phyloP scores from a whole-genome alignment of 2,888 invertebrate genomes.

The Hoplodrina ambigua region DNA sequence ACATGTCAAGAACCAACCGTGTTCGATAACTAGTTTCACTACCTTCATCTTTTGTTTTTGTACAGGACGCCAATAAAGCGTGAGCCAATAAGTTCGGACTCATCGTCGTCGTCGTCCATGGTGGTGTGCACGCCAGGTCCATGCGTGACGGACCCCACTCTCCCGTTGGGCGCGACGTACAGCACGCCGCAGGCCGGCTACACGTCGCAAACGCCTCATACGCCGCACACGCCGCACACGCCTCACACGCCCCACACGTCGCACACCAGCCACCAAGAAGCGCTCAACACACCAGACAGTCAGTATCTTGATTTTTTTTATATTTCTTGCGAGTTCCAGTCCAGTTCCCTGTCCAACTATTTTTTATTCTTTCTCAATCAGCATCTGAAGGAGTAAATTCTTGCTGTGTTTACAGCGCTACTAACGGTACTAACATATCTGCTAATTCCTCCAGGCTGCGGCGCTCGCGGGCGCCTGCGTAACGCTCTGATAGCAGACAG shows the following conservation, averaged over 20 bases:
- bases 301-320: conserved; percentile 28
- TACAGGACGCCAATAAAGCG: conserved; percentile 85
- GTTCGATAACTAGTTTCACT: too few relatives aligned
- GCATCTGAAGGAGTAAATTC: not conserved
- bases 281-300: conserved; percentile 77
- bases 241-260: conserved; percentile 23
- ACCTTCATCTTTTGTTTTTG: not conserved
- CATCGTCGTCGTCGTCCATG: conserved; percentile 59
- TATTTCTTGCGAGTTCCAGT: not conserved
- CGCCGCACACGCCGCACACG: conserved; percentile 29
- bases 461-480: conserved; percentile 88
- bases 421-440: too few relatives aligned
- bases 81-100: conserved; percentile 70
- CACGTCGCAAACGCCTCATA: conserved; percentile 31
- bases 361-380: not conserved
- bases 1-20: too few relatives aligned
- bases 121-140: conserved; percentile 74
- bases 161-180: conserved; percentile 71
- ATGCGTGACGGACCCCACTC: conserved; percentile 86
- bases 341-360: too few relatives aligned
- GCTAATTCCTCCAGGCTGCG: conserved; percentile 65
- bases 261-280: conserved; percentile 44
- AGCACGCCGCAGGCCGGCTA: conserved; percentile 33
- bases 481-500: conserved; percentile 94
- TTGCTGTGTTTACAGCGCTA: too few relatives aligned